A percentile compares a stretch with the other conserved stretches of the same genome.
Evolutionary conservation across 2,888 invertebrate genomes (phyloP).

Genomic region (Coremacera marginata): DNA sequence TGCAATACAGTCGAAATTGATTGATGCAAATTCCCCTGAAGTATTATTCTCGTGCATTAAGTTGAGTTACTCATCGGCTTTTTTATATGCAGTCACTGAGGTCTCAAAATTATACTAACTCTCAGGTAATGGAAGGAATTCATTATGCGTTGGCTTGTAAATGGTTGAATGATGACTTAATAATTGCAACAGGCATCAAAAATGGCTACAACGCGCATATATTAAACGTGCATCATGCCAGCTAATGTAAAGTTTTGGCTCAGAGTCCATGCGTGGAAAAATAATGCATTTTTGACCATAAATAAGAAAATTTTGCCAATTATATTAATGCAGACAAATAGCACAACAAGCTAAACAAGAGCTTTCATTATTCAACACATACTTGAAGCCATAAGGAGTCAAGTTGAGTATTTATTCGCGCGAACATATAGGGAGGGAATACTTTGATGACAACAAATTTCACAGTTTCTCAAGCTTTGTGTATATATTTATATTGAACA

Average conservation of each 20-base stretch:
- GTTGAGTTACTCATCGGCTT: background rate
- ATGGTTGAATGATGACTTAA: slow-evolving; percentile 13
- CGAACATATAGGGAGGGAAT: too few species aligned
- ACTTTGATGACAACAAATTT: too few species aligned
- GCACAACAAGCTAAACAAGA: background rate
- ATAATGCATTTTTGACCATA: background rate
- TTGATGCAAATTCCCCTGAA: background rate
- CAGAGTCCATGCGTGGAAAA: background rate
- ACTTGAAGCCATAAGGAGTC: too few species aligned
- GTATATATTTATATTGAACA: too few species aligned
- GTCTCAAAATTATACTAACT: background rate
- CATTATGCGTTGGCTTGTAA: slow-evolving; percentile 4
- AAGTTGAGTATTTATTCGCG: too few species aligned
- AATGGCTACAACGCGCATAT: too few species aligned
- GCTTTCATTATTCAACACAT: too few species aligned
- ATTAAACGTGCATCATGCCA: background rate
- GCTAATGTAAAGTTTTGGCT: background rate
- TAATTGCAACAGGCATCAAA: slow-evolving; percentile 1
- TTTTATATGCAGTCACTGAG: background rate
- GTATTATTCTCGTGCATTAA: background rate
- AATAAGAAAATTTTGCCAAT: background rate
- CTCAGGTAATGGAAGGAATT: background rate
- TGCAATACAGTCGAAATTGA: background rate
- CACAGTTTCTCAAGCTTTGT: too few species aligned
- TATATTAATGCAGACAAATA: background rate